phyloP scores from a whole-genome alignment of 2,113 vertebrate species.

The Jacana jacana region DNA sequence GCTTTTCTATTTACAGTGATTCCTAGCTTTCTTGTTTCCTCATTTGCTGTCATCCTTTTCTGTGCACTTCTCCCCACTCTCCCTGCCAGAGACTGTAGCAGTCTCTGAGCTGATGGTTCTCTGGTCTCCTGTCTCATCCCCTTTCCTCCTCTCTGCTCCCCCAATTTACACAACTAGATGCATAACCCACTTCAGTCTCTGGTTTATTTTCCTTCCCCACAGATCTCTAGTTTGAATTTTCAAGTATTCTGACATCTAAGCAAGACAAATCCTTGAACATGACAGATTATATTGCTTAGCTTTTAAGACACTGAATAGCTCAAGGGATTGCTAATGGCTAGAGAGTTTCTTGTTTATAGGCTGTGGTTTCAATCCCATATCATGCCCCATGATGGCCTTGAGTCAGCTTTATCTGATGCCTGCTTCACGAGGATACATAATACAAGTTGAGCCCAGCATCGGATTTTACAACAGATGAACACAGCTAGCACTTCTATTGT shows the following conservation, averaged over 20 bases:
- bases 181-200: not conserved
- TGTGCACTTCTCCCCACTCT: not conserved
- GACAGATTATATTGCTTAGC: not conserved
- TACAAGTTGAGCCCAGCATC: not conserved
- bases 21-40: not conserved
- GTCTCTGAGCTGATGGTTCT: not conserved
- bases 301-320: not conserved
- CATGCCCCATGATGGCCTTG: not conserved
- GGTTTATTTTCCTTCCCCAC: not conserved
- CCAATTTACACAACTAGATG: not conserved
- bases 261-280: not conserved
- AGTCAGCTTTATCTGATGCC: not conserved
- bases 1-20: not conserved
- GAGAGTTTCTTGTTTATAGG: not conserved
- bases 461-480: not conserved
- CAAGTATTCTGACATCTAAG: not conserved
- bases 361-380: not conserved
- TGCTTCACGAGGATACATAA: not conserved
- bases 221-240: not conserved
- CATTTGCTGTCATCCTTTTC: not conserved
- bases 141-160: no score
- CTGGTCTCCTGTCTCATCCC: not conserved
- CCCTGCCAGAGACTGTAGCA: not conserved
- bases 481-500: not conserved
- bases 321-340: not conserved